These are phyloP conservation scores for Theretra japonica DNA, from an alignment of 2,888 invertebrate species.

Conservation along the genomic window DNA sequence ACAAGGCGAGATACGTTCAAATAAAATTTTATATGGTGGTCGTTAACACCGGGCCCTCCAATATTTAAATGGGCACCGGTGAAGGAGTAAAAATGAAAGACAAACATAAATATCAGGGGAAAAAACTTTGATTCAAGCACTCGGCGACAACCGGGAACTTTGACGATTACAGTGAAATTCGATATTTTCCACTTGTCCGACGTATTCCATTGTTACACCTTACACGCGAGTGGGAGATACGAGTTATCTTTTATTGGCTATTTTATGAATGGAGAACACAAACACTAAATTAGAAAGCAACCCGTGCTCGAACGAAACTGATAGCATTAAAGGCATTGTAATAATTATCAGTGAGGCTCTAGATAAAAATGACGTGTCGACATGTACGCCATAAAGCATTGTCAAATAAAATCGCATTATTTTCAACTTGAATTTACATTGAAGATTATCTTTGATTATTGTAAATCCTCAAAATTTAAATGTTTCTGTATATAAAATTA, in stretches of 20 bases:
- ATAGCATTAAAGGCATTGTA: slow-evolving; percentile 19
- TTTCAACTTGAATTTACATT: neutral
- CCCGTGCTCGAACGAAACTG: slow-evolving; percentile 27
- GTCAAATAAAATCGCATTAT: neutral
- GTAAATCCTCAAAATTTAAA: too few relatives aligned
- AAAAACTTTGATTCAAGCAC: slow-evolving; percentile 75
- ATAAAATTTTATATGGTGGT: slow-evolving; percentile 83
- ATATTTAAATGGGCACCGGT: slow-evolving; percentile 73
- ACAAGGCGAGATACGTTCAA: slow-evolving; percentile 71
- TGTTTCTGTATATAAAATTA: neutral
- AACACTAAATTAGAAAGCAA: slow-evolving; percentile 32
- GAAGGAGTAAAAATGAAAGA: slow-evolving; percentile 82
- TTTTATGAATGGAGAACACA: slow-evolving; percentile 69
- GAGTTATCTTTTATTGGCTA: slow-evolving; percentile 62
- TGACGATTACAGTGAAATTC: slow-evolving; percentile 77
- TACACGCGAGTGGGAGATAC: slow-evolving; percentile 46
- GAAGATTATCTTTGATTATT: too few relatives aligned
- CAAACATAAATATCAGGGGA: slow-evolving; percentile 77
- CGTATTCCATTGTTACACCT: slow-evolving; percentile 67
- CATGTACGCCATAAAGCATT: neutral
- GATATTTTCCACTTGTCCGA: slow-evolving; percentile 72
- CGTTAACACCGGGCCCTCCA: slow-evolving; percentile 72
- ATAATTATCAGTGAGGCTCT: slow-evolving; percentile 21
- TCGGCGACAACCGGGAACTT: slow-evolving; percentile 57
- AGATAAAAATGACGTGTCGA: slow-evolving; percentile 13